Percentiles rank a stretch among this genome's conserved stretches.
Conservation (phyloP, 2,113 vertebrate genomes). For the Hymenochirus boettgeri region DNA sequence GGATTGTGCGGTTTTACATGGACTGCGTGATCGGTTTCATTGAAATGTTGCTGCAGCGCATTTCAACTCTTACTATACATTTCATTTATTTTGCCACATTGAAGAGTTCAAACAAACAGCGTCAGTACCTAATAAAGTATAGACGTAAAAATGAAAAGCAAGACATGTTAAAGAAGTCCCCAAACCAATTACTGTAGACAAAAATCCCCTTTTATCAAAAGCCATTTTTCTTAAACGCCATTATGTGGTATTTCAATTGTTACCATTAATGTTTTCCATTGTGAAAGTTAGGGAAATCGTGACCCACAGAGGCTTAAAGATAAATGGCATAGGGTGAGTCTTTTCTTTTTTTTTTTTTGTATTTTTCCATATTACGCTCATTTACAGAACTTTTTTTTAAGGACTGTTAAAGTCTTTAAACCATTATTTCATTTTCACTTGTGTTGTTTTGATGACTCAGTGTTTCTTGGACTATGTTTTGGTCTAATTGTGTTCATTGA, state of each 20-base stretch:
- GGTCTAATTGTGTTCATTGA: constrained; percentile 18
- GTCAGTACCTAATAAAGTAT: too few species aligned
- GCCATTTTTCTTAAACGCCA: not conserved
- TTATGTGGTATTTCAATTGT: constrained; percentile 5
- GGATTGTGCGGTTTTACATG: too few species aligned
- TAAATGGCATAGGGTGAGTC: constrained; percentile 7
- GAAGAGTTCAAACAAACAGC: too few species aligned
- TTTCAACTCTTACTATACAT: too few species aligned
- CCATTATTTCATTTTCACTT: constrained; percentile 36
- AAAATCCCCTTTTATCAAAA: too few species aligned
- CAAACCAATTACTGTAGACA: too few species aligned
- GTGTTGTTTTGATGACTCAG: constrained; percentile 24
- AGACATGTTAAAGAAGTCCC: too few species aligned
- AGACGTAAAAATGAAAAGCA: too few species aligned
- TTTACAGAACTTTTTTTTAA: constrained; percentile 36
- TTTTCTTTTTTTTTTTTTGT: constrained; percentile 17
- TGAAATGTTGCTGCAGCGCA: too few species aligned
- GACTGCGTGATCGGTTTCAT: too few species aligned
- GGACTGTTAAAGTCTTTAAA: constrained; percentile 30
- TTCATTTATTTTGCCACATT: too few species aligned
- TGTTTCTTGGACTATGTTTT: constrained; percentile 32
- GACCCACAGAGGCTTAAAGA: constrained; percentile 3
- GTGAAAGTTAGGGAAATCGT: constrained; percentile 11
- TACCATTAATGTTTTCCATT: constrained; percentile 27
- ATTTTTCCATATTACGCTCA: constrained; percentile 26